A percentile compares a stretch with the other conserved stretches of the same genome.
phyloP scores from a whole-genome alignment of 1,140 invertebrate genomes.

The Aphidius ervi region DNA sequence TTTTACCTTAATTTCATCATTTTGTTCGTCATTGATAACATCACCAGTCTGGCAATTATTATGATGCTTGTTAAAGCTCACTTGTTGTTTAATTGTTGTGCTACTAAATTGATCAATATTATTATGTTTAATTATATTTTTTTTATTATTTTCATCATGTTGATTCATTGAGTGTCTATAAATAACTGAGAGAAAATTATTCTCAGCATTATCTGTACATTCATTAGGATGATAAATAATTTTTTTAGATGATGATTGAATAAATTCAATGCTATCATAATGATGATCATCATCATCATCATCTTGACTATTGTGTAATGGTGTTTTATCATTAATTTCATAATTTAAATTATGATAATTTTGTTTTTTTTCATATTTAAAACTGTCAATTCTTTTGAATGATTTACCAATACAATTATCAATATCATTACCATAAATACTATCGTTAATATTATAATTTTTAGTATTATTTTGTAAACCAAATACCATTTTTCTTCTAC shows the following conservation, averaged over 20 bases:
- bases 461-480: too few relatives aligned
- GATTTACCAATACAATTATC: not conserved
- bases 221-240: slow-evolving; percentile 15
- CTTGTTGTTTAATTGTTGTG: too few relatives aligned
- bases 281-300: slow-evolving; percentile 12
- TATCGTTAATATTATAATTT: too few relatives aligned
- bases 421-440: too few relatives aligned
- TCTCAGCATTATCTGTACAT: slow-evolving; percentile 16
- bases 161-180: slow-evolving; percentile 6
- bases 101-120: too few relatives aligned
- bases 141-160: not conserved
- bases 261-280: slow-evolving; percentile 6
- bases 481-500: too few relatives aligned
- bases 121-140: not conserved
- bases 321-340: slow-evolving; percentile 1
- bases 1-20: too few relatives aligned
- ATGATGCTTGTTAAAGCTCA: too few relatives aligned
- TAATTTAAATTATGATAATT: slow-evolving; percentile 28
- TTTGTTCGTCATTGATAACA: too few relatives aligned
- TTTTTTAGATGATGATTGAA: slow-evolving; percentile 11
- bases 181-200: slow-evolving; percentile 12
- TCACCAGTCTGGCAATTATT: too few relatives aligned
- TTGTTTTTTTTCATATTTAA: slow-evolving; percentile 35
- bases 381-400: slow-evolving; percentile 15
- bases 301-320: not conserved